These are phyloP conservation scores for Patella pellucida DNA, from an alignment of 2,888 invertebrate species.

Conservation along the genomic window DNA sequence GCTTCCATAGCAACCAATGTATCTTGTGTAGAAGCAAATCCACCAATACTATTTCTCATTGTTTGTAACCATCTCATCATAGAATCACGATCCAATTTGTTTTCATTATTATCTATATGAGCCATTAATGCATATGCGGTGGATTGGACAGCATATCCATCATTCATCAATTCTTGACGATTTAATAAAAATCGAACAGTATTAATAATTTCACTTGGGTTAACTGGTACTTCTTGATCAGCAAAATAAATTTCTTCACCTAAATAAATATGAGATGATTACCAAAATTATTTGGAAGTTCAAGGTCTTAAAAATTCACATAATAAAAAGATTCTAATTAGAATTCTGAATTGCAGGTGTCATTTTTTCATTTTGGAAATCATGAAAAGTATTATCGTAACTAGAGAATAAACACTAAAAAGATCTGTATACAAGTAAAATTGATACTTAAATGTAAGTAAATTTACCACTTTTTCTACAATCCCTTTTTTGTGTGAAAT, in stretches of 20 bases:
- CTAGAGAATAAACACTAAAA: too few species aligned
- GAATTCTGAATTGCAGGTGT: too few species aligned
- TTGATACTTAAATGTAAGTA: too few species aligned
- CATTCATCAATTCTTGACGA: conserved; percentile 83
- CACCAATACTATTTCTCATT: conserved; percentile 67
- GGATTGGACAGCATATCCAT: conserved; percentile 91
- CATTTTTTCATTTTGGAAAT: too few species aligned
- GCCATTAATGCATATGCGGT: conserved; percentile 93
- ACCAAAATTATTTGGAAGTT: neutral
- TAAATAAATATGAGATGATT: conserved; percentile 32
- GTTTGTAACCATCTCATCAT: conserved; percentile 69
- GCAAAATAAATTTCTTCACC: conserved; percentile 65
- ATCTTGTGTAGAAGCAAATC: conserved; percentile 75
- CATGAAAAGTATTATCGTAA: too few species aligned
- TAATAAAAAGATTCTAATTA: too few species aligned
- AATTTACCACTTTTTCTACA: too few species aligned
- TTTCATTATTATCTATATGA: conserved; percentile 73
- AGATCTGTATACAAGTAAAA: too few species aligned
- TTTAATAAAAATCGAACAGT: conserved; percentile 85
- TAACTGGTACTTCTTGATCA: conserved; percentile 56
- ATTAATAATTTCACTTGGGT: conserved; percentile 61
- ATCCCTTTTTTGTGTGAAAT: too few species aligned
- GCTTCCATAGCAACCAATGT: conserved; percentile 90
- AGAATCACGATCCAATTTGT: conserved; percentile 53
- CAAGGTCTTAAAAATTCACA: too few species aligned